Conservation (phyloP, 2,888 invertebrate species). For the Antitype chi region DNA sequence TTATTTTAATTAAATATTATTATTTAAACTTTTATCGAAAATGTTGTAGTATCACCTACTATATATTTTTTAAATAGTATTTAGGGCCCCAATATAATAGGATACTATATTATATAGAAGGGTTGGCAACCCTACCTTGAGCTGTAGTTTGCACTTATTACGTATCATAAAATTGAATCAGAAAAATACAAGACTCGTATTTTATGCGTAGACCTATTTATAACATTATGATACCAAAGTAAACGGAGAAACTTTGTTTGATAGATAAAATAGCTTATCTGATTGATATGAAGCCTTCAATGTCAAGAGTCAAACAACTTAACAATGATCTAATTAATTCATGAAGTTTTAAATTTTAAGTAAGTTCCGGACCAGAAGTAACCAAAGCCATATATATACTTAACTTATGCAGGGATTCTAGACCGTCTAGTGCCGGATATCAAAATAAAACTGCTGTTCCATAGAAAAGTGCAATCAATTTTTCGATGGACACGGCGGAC, state of each 20-base stretch:
- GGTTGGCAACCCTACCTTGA: too few relatives aligned
- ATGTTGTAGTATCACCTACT: too few relatives aligned
- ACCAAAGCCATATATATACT: too few relatives aligned
- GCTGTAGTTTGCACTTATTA: slow-evolving; percentile 1
- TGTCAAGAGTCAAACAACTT: slow-evolving; percentile 39
- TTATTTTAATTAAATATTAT: too few relatives aligned
- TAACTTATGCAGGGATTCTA: neutral
- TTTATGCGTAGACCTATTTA: slow-evolving; percentile 28
- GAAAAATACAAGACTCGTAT: neutral
- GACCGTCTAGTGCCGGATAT: too few relatives aligned
- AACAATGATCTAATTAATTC: neutral
- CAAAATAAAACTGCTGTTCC: too few relatives aligned
- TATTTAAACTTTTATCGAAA: too few relatives aligned
- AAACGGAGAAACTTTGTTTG: slow-evolving; percentile 45
- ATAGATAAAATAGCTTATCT: slow-evolving; percentile 53
- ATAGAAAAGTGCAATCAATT: too few relatives aligned
- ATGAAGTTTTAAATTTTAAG: neutral
- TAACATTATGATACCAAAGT: slow-evolving; percentile 27
- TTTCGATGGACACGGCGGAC: too few relatives aligned
- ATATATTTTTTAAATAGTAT: too few relatives aligned
- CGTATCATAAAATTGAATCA: slow-evolving; percentile 2
- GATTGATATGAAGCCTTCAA: slow-evolving; percentile 53
- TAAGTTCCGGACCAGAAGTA: neutral
- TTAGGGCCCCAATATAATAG: too few relatives aligned
- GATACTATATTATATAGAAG: too few relatives aligned